phyloP scores from a whole-genome alignment of 1,140 invertebrate species.

The Plutomurus gul region DNA sequence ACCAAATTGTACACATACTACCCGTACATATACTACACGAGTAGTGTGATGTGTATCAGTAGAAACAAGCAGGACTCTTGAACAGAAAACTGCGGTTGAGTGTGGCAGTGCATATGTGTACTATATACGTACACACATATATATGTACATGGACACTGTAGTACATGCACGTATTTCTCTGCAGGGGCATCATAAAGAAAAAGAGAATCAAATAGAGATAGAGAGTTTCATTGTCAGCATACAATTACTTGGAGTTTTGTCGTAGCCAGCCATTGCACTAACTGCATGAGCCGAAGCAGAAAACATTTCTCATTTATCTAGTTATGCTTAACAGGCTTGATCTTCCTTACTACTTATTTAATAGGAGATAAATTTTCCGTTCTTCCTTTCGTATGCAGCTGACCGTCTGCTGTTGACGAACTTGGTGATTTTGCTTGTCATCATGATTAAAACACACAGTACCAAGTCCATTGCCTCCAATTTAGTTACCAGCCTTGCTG shows the following conservation, averaged over 20 bases:
- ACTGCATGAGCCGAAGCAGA: constrained; percentile 12
- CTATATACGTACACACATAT: too few relatives aligned
- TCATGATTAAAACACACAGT: constrained; percentile 24
- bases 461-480: constrained; percentile 22
- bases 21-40: neutral
- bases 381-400: constrained; percentile 11
- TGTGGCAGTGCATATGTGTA: too few relatives aligned
- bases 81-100: neutral
- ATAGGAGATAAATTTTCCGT: constrained; percentile 20
- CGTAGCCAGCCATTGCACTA: neutral
- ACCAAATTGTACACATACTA: neutral
- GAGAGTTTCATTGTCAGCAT: neutral
- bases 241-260: neutral
- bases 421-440: constrained; percentile 16
- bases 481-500: neutral
- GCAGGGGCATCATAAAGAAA: constrained; percentile 14
- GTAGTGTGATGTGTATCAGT: neutral
- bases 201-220: constrained; percentile 17
- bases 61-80: neutral
- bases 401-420: constrained; percentile 13
- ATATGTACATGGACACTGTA: neutral
- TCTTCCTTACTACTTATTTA: too few relatives aligned
- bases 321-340: constrained; percentile 18
- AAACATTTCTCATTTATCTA: constrained; percentile 28
- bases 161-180: neutral